Base-by-base conservation (phyloP, 2,113 vertebrate genomes). In the Myocastor coypus region DNA sequence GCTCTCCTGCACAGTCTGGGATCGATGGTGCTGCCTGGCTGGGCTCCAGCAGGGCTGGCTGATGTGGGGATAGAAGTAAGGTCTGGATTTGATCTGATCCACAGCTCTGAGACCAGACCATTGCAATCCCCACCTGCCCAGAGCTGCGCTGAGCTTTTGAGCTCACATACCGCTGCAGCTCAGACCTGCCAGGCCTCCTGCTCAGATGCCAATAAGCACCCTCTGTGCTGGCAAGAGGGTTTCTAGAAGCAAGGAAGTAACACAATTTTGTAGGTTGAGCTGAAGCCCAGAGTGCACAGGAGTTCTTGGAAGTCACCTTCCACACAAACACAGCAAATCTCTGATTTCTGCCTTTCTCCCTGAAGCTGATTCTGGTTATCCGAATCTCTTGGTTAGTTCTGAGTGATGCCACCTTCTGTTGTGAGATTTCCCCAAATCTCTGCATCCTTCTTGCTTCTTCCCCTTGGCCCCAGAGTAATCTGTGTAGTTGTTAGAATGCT, bases 1-100 rank as follows among this genome's bases (percentile, higher is more conserved):
- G 96, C 7, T 30, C 75, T 96, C 97, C 96, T 92, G 91, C 81
- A 1, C 64, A 52, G 86, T 66, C 95, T 96, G 93, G 94, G 92
- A 96, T 97, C 80, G 80, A 87, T 87, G 63, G 82, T 87, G 69
- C 1, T 42, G 52, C 83, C 81, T 94, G 91, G 94, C 96, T 30
- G 40, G 73, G 69, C 46, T 96, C 95, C 93, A 97, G 93, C 88
- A 73, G 89, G 50, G 57, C 55, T 34, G 34, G 77, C 61, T 92
- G 78, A 75, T 6, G 1, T 10, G 37, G 42, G 85, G 66, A 69
- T 24, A 52, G 46, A 92, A 83, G 50, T 5, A n/a, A 59, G 30
- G 40, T 97, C 92, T 96, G 94, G 78, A 81, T 91, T 92, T 91
- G 88, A 92, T 94, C 85, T 80, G 63, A 86, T 83, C 82, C 68